Evolutionary conservation across 2,113 vertebrate species (phyloP).

Genomic region (Crotalus horridus): DNA sequence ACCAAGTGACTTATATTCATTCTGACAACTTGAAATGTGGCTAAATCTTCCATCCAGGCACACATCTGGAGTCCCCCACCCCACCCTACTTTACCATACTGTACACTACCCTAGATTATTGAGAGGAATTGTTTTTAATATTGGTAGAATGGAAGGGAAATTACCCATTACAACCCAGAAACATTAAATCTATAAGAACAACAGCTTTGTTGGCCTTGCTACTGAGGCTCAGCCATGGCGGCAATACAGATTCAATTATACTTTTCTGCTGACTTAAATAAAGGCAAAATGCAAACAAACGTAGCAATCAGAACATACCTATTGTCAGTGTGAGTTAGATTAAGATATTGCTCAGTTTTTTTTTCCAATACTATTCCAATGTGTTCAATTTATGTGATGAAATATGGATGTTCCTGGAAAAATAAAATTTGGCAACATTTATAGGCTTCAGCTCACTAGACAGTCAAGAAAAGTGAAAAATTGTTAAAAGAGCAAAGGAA

Average conservation of each 20-base stretch:
- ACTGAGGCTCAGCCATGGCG: neutral
- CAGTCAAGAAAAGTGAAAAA: slow-evolving; percentile 7
- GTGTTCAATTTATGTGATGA: slow-evolving; percentile 17
- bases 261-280: neutral
- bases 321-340: neutral
- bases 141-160: neutral
- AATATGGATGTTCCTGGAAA: slow-evolving; percentile 15
- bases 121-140: neutral
- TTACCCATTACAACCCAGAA: neutral
- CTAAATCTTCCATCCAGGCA: neutral
- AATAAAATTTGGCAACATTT: slow-evolving; percentile 37
- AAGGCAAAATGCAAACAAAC: neutral
- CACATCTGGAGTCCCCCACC: neutral
- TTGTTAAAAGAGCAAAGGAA: slow-evolving; percentile 16
- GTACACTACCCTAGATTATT: neutral
- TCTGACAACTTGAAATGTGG: neutral
- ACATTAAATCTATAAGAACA: neutral
- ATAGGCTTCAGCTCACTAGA: neutral
- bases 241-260: neutral
- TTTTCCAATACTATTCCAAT: neutral
- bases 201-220: neutral
- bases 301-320: neutral
- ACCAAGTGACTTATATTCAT: neutral
- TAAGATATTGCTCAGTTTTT: neutral
- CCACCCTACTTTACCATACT: neutral